Evolutionary conservation across 2,888 invertebrate genomes (phyloP).

Genomic region (Malacosoma neustria): DNA sequence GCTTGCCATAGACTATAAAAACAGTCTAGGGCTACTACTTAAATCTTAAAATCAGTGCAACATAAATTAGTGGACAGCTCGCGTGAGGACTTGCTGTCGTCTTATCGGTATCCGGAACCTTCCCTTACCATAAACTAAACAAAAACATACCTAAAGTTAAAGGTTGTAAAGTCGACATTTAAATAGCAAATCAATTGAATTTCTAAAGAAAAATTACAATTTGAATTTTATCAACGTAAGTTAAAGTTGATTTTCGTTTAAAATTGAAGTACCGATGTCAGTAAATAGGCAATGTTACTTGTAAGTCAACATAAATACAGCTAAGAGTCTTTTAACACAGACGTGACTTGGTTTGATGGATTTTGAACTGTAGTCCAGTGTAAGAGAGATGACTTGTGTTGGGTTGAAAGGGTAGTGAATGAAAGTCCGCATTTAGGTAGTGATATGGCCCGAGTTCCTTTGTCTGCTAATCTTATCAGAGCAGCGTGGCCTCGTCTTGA

Average conservation of each 20-base stretch:
- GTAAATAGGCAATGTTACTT: slow-evolving; percentile 52
- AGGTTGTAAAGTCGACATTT: neutral
- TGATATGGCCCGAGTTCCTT: slow-evolving; percentile 73
- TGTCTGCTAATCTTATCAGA: slow-evolving; percentile 72
- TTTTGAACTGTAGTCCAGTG: slow-evolving; percentile 23
- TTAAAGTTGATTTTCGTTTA: neutral
- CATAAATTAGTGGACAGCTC: slow-evolving; percentile 71
- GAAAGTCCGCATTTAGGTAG: slow-evolving; percentile 67
- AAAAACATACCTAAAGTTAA: slow-evolving; percentile 31
- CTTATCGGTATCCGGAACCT: slow-evolving; percentile 67
- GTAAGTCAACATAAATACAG: slow-evolving; percentile 73
- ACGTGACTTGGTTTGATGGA: slow-evolving; percentile 43
- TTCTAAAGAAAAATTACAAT: no score
- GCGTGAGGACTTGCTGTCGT: slow-evolving; percentile 69
- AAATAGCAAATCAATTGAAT: no score
- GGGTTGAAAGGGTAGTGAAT: slow-evolving; percentile 47
- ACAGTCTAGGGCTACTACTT: slow-evolving; percentile 39
- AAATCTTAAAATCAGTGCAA: slow-evolving; percentile 67
- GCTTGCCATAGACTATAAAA: slow-evolving; percentile 26
- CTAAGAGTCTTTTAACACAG: slow-evolving; percentile 72
- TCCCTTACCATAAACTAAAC: slow-evolving; percentile 37
- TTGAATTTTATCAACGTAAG: no score
- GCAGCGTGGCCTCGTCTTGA: slow-evolving; percentile 53
- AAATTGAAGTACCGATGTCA: no score
- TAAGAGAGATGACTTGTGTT: slow-evolving; percentile 10